Evolutionary conservation across 2,888 invertebrate species (phyloP), one percentile per base, ranked within the genome.

Genomic region (Listrodromus nycthemerus): DNA sequence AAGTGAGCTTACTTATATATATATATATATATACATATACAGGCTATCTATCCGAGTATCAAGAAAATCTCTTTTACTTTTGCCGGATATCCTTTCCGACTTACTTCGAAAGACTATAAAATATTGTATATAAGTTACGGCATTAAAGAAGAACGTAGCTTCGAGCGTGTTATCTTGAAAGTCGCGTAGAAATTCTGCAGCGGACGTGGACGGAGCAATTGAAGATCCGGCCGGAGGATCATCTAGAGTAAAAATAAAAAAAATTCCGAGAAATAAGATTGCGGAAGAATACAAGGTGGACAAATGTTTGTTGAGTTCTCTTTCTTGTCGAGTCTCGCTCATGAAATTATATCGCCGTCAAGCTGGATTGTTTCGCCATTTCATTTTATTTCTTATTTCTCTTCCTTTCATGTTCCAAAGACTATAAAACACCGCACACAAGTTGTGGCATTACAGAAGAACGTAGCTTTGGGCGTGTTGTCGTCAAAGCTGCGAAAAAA

Each of bases 1-100:
- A 97, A 95, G 97, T 97, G 93, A 77, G 77, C 77, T 84, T 70
- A 69, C 73, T 74, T 65, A 48, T 13, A 45, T 66, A 41, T 33
- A 21, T 65, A n/a, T 50, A 30, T 50, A 61, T 63, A 41, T 48
- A 41, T 61, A 73, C 33, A 69, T 19, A 50, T 37, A 41, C 13
- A 2, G 8, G 0, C 50, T 50, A 41, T 50, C 50, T 19, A 24
- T 55, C 24, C 24, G 58, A 71, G 61, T 80, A 71, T 67, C 76
- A 33, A 73, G 76, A 63, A 76, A 67, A 83, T 80, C 71, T 71
- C 37, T 70, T 73, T 67, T 24, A 66, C 30, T 63, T 67, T 71
- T 52, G 71, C 66, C 70, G 79, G 75, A 83, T 83, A 74, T 76
- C 50, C 37, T 70, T 65, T 21, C 48, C 41, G 71, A 83, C 71